phyloP scores from a whole-genome alignment of 2,113 vertebrate genomes.

The Corythaixoides concolor region DNA sequence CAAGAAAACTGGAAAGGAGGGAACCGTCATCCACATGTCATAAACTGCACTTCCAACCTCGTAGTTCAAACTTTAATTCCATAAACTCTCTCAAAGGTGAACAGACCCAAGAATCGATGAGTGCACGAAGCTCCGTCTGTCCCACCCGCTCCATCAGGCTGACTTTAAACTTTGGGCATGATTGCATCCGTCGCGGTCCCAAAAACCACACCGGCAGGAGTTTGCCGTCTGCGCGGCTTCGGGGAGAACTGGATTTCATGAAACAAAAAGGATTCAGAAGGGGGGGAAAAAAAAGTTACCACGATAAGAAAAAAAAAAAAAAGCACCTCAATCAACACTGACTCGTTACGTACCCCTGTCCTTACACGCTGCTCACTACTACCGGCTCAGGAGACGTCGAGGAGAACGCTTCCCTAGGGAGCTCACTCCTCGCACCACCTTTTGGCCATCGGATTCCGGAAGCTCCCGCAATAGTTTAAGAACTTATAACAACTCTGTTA shows the following conservation, averaged over 20 bases:
- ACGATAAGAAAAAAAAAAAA: background rate
- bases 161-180: background rate
- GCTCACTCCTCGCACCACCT: background rate
- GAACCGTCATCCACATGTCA: background rate
- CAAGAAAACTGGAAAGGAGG: background rate
- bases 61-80: background rate
- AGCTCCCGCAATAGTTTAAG: background rate
- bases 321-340: background rate
- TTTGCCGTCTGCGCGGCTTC: background rate
- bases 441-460: background rate
- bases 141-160: background rate
- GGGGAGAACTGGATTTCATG: background rate
- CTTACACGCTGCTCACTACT: background rate
- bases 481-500: background rate
- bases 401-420: background rate
- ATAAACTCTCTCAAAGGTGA: background rate
- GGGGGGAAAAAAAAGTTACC: too few relatives aligned
- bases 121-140: background rate
- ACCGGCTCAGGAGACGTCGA: rapidly evolving
- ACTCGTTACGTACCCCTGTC: background rate
- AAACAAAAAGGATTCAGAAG: background rate
- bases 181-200: too few relatives aligned
- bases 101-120: background rate
- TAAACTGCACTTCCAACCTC: background rate
- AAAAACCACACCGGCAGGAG: background rate